Conservation (phyloP, 2,888 invertebrate genomes). For the Microctonus brassicae region DNA sequence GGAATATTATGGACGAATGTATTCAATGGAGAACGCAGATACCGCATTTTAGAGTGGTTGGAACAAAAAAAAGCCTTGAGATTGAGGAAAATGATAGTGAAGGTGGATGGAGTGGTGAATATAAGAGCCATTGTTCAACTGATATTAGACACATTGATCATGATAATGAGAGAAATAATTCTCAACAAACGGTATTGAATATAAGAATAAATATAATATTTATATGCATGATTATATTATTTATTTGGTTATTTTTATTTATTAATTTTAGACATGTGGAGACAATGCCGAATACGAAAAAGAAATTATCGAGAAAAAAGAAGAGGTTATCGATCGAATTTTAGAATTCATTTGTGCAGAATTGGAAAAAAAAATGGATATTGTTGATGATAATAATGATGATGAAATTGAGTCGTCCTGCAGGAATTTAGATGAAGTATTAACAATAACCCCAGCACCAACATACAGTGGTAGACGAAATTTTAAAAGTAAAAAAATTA, state of each 20-base stretch:
- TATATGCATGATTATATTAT: not conserved
- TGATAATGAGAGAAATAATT: not conserved
- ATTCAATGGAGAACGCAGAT: slow-evolving; percentile 62
- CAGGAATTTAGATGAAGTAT: slow-evolving; percentile 52
- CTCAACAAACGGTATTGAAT: not conserved
- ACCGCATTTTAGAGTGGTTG: slow-evolving; percentile 59
- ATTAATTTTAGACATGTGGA: not conserved
- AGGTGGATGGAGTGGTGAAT: not conserved
- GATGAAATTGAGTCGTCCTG: slow-evolving; percentile 28
- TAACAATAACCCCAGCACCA: slow-evolving; percentile 58
- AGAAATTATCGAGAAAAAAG: not conserved
- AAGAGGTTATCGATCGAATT: slow-evolving; percentile 59
- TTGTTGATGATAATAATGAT: slow-evolving; percentile 36
- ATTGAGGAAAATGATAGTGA: slow-evolving; percentile 36
- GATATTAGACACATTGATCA: not conserved
- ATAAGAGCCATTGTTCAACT: not conserved
- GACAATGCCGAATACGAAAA: not conserved
- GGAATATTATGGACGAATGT: slow-evolving; percentile 58
- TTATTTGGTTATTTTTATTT: not conserved
- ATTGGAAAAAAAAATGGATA: slow-evolving; percentile 48
- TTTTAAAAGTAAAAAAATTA: slow-evolving; percentile 34
- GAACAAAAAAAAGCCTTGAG: slow-evolving; percentile 38
- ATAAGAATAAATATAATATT: not conserved
- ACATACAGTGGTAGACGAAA: slow-evolving; percentile 51
- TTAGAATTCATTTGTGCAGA: slow-evolving; percentile 57